Percentiles rank a stretch among this genome's conserved stretches.
Evolutionary conservation across 2,888 invertebrate genomes (phyloP).

Genomic region (Pristionchus mayeri): DNA sequence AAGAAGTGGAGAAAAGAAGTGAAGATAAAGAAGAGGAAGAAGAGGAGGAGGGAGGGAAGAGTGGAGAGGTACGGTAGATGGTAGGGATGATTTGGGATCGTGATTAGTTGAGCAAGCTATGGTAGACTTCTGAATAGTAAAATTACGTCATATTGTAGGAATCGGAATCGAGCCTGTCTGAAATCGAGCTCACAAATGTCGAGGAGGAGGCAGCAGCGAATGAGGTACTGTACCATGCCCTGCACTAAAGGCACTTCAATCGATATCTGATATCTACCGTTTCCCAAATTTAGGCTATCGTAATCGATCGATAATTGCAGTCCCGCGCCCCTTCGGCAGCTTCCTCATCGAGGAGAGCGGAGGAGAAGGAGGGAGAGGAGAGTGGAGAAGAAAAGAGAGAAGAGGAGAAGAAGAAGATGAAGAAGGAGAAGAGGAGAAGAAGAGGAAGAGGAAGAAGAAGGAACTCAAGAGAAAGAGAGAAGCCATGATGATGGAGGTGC

Average conservation of each 20-base stretch:
- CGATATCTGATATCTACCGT: not conserved
- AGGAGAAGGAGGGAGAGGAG: not conserved
- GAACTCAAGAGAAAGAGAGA: constrained; percentile 39
- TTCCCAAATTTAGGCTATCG: too few relatives aligned
- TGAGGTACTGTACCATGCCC: not conserved
- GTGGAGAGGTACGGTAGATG: constrained; percentile 13
- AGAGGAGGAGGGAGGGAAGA: constrained; percentile 27
- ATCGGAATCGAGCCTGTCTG: too few relatives aligned
- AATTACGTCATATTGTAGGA: too few relatives aligned
- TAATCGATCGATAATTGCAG: constrained; percentile 19
- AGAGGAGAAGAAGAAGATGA: constrained; percentile 38
- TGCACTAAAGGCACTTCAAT: not conserved
- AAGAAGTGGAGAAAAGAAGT: not conserved
- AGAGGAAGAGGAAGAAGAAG: constrained; percentile 39
- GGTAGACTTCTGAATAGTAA: too few relatives aligned
- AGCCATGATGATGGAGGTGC: constrained; percentile 43
- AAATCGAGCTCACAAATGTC: not conserved
- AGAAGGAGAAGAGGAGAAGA: constrained; percentile 1
- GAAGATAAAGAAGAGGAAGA: constrained; percentile 39
- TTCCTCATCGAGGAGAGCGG: not conserved
- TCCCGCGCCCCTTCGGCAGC: not conserved
- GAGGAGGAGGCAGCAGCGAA: not conserved
- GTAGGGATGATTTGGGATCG: not conserved
- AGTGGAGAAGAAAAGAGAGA: constrained; percentile 25
- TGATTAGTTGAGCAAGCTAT: too few relatives aligned